These are phyloP conservation scores for Loxodonta africana DNA, from an alignment of 2,113 vertebrate species.

Conservation along the genomic window DNA sequence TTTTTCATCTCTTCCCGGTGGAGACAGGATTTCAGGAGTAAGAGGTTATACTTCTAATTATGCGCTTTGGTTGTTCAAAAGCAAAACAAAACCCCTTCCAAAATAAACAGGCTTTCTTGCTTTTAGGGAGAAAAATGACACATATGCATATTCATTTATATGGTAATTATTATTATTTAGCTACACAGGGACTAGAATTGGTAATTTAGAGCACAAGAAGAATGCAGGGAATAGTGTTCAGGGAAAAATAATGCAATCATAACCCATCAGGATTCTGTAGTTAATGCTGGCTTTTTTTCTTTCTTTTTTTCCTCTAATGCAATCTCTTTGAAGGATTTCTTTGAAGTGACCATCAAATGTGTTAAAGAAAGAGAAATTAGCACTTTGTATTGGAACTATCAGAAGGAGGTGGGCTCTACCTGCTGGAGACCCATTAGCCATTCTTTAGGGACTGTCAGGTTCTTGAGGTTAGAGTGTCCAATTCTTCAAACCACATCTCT, in stretches of 20 bases:
- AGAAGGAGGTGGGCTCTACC: background rate
- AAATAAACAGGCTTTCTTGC: slow-evolving; percentile 65
- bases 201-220: slow-evolving; percentile 65
- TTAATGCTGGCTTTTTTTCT: background rate
- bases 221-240: slow-evolving; percentile 36
- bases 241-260: slow-evolving; percentile 28
- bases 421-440: background rate
- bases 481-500: background rate
- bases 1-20: slow-evolving; percentile 60
- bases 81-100: slow-evolving; percentile 68
- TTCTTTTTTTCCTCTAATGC: slow-evolving; percentile 30
- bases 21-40: slow-evolving; percentile 65
- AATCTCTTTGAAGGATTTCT: slow-evolving; percentile 79
- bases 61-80: slow-evolving; percentile 66
- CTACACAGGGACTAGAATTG: slow-evolving; percentile 71
- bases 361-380: slow-evolving; percentile 25
- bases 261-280: slow-evolving; percentile 44
- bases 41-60: slow-evolving; percentile 70
- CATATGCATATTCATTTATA: slow-evolving; percentile 78
- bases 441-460: background rate
- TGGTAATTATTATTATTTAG: slow-evolving; percentile 79
- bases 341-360: slow-evolving; percentile 80
- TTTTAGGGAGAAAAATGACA: slow-evolving; percentile 77
- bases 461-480: background rate
- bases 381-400: background rate